Base-by-base conservation (phyloP, 1,140 invertebrate species). In the Procambarus virginalis region DNA sequence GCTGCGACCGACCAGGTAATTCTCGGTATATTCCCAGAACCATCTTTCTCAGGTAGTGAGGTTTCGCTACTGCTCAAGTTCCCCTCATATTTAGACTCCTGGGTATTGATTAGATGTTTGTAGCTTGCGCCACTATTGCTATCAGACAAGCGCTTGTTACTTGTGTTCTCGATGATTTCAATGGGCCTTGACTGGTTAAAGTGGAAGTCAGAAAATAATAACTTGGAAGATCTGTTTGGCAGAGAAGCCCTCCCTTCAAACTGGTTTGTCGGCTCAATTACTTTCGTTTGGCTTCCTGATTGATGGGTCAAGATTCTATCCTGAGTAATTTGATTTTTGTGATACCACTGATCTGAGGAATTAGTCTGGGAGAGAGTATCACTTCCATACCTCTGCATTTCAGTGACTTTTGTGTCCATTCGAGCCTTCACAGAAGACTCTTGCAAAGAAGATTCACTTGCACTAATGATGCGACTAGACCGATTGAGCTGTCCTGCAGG, bases 1-100 rank as follows among this genome's bases (percentile, higher is more conserved):
- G 87, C 87, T 17, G 87, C 87, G 10, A 89, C 87, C 22, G 87
- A 89, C 87, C 87, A 89, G 8, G 87, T 89, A 20, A 89, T 84
- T 2, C 51, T 14, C 9, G 81, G 86, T 45, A 82, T 45, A 2
- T 82, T 68, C 34, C 45, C 68, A 4, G 20, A 22, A 51, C 75
- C 68, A 6, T 84, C 48, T 51, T 64, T 64, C 48, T 49, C 68
- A n/a, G 73, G 84, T 3, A 55, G 3, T 12, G 73, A n/a, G 8
- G 46, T 12, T 2, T 55, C 20, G 14, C 46, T 45, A 2, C 17
- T 9, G 12, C 12, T 84, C 10, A 68, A 14, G 14, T 76, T 34
- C 9, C 45, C 34, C 2, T 79, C 76, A 22, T 79, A 79, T 58
- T 75, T 49, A 3, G 3, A 22, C 4, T 68, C 34, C 1, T 17